Evolutionary conservation across 64 coral and sea anemone genomes (phyloP).

Genomic region (Astreopora myriophthalma): DNA sequence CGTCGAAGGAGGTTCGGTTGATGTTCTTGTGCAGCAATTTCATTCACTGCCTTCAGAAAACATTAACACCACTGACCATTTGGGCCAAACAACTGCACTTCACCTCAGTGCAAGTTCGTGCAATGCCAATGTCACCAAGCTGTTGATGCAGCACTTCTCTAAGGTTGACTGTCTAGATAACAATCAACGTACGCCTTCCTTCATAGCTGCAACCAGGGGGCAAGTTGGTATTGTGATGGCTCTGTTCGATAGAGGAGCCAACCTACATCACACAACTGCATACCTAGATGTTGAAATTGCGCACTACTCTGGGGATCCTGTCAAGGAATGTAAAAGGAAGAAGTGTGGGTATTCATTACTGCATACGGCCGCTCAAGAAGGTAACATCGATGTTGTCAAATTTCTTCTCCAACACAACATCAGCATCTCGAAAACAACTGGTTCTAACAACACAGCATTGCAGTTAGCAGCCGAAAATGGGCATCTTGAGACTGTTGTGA

Average conservation of each 20-base stretch:
- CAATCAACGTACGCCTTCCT: conserved; percentile 63
- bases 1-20: conserved; percentile 2
- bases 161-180: conserved; percentile 58
- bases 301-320: neutral
- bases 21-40: conserved; percentile 13
- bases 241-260: conserved; percentile 55
- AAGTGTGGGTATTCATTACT: conserved; percentile 67
- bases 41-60: conserved; percentile 13
- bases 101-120: conserved; percentile 35
- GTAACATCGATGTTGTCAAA: conserved; percentile 24
- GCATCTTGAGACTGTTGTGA: neutral
- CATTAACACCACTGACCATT: conserved; percentile 25
- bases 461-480: conserved; percentile 66
- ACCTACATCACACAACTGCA: conserved; percentile 21
- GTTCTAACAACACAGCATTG: conserved; percentile 2
- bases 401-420: conserved; percentile 62
- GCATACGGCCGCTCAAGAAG: conserved; percentile 74
- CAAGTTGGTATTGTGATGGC: conserved; percentile 19
- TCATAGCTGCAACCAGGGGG: conserved; percentile 47
- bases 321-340: conserved; percentile 56
- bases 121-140: neutral
- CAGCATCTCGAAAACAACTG: neutral
- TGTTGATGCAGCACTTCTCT: conserved; percentile 58
- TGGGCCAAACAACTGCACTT: conserved; percentile 56
- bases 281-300: neutral